A percentile compares a stretch with the other conserved stretches of the same genome.
These are phyloP conservation scores for Acridotheres tristis DNA, from an alignment of 2,797 vertebrate genomes.

Conservation along the genomic window DNA sequence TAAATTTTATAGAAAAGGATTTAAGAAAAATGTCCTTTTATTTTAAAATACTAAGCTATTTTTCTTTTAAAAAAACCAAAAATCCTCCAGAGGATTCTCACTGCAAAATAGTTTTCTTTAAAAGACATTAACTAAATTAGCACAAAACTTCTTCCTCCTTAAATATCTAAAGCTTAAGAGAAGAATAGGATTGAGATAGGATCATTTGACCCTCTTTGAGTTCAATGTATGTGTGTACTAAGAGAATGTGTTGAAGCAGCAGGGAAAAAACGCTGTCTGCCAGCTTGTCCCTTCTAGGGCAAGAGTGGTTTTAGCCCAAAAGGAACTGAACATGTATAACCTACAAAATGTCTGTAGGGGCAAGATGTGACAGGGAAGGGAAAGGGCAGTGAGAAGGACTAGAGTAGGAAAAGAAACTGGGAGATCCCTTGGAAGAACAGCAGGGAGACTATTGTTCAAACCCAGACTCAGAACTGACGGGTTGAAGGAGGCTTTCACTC, in stretches of 20 bases:
- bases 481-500: not conserved
- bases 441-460: not conserved
- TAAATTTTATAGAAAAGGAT: not conserved
- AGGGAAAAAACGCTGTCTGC: not conserved
- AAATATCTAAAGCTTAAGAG: not conserved
- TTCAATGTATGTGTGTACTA: not conserved
- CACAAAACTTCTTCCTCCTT: not conserved
- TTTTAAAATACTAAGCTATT: not conserved
- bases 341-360: not conserved
- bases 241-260: not conserved
- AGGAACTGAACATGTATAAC: not conserved
- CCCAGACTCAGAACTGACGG: fast-evolving
- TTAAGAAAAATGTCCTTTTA: not conserved
- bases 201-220: not conserved
- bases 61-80: not conserved
- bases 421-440: not conserved
- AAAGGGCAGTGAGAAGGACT: not conserved
- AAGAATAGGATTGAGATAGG: not conserved
- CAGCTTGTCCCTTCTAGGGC: not conserved
- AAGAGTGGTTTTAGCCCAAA: not conserved
- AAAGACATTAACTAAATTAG: not conserved
- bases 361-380: not conserved
- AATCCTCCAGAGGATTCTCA: not conserved
- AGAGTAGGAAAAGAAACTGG: not conserved
- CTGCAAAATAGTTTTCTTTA: not conserved